Base-by-base conservation (phyloP, 2,797 vertebrate genomes). In the Pagetopsis macropterus region DNA sequence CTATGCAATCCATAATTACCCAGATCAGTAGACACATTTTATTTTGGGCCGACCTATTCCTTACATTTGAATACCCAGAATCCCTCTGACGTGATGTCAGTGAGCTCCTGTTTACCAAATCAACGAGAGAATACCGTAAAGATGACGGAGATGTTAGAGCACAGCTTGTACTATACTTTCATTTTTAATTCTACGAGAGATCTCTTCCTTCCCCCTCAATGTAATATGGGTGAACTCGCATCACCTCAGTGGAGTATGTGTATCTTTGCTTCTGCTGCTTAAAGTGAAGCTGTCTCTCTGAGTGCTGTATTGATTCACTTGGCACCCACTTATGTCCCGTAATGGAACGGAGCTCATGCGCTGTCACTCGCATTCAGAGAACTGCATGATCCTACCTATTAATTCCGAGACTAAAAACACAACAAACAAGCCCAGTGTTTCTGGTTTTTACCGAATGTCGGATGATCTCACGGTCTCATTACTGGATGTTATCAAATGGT, bases 61-160 rank as follows among this genome's bases (percentile, higher is more conserved):
- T 54, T 46, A 48, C 54, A 58, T 56, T 70, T 23, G 17, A 87
- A 83, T 78, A 63, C 49, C 50, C 74, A 54, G 48, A 73, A 82
- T 88, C 83, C 70, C 75, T 74, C 37, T 45, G 14, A 66, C 6
- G 48, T 87, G 83, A 80, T 87, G 84, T 89, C 77, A 89, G 50
- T 56, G 5, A 45, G 41, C 12, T 19, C 21, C 31, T 65, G 71
- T 86, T 77, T 75, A 73, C 76, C 70, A 70, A 79, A 73, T 19
- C 62, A 74, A 52, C 59, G 70, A 61, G 64, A 66, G 37, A 58
- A 70, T 70, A 52, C 77, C 72, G 64, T 40, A 65, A 23, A 76
- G 63, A 61, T 64, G 49, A 78, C 27, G 37, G 23, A 71, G 55
- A 40, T 56, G 17, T 33, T 54, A 16, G 52, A 2, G 27, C 40